Percentiles rank a stretch among this genome's conserved stretches.
Conservation (phyloP, 2,113 vertebrate genomes). For the Cinclus cinclus region DNA sequence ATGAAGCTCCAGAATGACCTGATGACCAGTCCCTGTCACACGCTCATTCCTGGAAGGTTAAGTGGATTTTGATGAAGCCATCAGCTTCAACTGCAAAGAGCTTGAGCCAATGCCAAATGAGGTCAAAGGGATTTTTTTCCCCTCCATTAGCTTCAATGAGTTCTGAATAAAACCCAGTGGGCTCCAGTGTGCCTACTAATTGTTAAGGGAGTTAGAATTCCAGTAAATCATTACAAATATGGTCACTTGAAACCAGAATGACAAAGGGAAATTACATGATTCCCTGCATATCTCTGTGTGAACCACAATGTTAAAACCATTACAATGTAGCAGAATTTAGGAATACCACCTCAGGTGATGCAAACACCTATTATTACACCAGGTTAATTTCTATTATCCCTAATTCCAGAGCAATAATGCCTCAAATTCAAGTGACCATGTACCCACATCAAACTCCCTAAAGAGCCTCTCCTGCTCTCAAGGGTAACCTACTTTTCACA, state of each 20-base stretch:
- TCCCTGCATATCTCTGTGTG: not conserved
- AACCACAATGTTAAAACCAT: not conserved
- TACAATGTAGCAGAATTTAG: not conserved
- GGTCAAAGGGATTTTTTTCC: slow-evolving; percentile 17
- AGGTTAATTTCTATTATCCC: not conserved
- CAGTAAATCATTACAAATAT: not conserved
- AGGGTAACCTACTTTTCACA: not conserved
- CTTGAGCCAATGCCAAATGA: slow-evolving; percentile 44
- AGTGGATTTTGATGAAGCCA: slow-evolving; percentile 56
- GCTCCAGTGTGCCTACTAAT: not conserved
- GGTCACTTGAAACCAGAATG: not conserved
- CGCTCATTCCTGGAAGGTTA: slow-evolving; percentile 32
- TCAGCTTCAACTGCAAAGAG: not conserved
- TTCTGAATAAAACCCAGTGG: not conserved
- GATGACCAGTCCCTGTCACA: not conserved
- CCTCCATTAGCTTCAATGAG: slow-evolving; percentile 33
- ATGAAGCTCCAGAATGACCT: not conserved
- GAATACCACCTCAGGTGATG: not conserved
- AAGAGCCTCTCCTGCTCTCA: not conserved
- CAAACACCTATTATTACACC: not conserved
- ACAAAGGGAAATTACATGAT: not conserved
- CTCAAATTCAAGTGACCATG: not conserved
- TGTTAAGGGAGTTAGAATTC: slow-evolving; percentile 10
- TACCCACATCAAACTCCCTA: not conserved
- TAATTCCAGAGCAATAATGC: not conserved